These are phyloP conservation scores for Copidosoma floridanum DNA, from an alignment of 1,140 invertebrate genomes.

Conservation along the genomic window DNA sequence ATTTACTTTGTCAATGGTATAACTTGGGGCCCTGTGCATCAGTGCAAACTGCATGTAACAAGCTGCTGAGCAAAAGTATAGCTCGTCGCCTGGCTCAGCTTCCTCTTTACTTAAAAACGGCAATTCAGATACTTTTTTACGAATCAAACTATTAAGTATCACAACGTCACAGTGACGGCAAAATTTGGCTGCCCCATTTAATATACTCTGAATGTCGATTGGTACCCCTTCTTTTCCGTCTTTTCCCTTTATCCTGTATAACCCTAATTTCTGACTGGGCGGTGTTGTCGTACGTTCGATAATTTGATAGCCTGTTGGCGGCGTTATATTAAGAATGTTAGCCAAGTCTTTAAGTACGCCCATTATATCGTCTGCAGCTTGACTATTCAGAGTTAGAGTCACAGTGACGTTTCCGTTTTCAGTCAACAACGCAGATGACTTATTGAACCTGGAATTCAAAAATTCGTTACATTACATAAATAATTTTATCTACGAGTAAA, in stretches of 20 bases:
- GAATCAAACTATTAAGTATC: conserved; percentile 76
- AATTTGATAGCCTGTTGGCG: conserved; percentile 81
- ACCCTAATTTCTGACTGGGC: conserved; percentile 75
- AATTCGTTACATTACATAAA: too few species aligned
- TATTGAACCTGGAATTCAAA: conserved; percentile 39
- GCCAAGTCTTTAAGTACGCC: conserved; percentile 87
- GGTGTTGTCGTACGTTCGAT: conserved; percentile 76
- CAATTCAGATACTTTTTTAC: conserved; percentile 79
- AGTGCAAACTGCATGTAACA: conserved; percentile 82
- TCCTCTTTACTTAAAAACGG: conserved; percentile 68
- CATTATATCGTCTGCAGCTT: conserved; percentile 88
- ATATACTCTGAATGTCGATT: conserved; percentile 85
- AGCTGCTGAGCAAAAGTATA: conserved; percentile 80
- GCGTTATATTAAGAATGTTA: conserved; percentile 86
- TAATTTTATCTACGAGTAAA: neutral
- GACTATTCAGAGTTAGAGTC: conserved; percentile 85
- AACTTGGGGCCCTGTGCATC: conserved; percentile 61
- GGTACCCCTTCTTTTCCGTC: conserved; percentile 81
- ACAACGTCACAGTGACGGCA: conserved; percentile 90
- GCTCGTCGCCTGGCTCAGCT: conserved; percentile 67
- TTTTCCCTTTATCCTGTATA: conserved; percentile 78
- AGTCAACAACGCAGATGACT: conserved; percentile 63
- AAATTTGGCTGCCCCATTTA: conserved; percentile 85
- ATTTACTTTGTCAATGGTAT: conserved; percentile 57
- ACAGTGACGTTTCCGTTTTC: conserved; percentile 87